Conservation (phyloP, 1,140 invertebrate genomes). For the Eubasilissa regina region DNA sequence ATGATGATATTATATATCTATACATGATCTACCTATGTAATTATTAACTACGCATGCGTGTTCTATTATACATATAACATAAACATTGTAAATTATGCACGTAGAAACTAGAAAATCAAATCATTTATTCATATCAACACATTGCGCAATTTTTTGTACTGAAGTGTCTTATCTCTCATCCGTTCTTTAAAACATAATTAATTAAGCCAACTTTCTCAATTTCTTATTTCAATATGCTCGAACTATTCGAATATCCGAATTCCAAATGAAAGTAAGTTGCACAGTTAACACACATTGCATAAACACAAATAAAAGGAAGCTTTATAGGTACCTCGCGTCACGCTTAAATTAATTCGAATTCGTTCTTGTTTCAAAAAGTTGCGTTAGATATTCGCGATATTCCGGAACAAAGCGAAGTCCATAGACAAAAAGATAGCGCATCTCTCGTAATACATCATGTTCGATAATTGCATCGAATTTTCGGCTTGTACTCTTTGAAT, state of each 20-base stretch:
- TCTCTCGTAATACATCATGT: conserved; percentile 2
- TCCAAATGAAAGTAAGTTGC: conserved; percentile 25
- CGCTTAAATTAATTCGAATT: background rate
- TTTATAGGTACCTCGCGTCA: background rate
- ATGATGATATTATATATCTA: too few relatives aligned
- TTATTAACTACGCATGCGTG: too few relatives aligned
- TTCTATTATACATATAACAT: too few relatives aligned
- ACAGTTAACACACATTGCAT: background rate
- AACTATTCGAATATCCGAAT: background rate
- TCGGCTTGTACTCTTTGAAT: background rate
- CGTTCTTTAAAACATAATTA: background rate
- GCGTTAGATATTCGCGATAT: background rate
- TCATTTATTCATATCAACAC: too few relatives aligned
- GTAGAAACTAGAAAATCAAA: too few relatives aligned
- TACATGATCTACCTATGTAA: too few relatives aligned
- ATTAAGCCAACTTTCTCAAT: background rate
- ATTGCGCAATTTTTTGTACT: background rate
- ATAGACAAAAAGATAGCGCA: conserved; percentile 35
- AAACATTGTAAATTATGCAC: too few relatives aligned
- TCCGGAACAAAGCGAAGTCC: conserved; percentile 27
- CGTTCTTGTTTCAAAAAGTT: background rate
- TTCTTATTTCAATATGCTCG: background rate
- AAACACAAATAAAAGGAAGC: background rate
- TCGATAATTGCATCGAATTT: conserved; percentile 28
- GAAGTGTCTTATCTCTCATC: background rate